phyloP scores from a whole-genome alignment of 2,113 vertebrate species.

The Cariama cristata region DNA sequence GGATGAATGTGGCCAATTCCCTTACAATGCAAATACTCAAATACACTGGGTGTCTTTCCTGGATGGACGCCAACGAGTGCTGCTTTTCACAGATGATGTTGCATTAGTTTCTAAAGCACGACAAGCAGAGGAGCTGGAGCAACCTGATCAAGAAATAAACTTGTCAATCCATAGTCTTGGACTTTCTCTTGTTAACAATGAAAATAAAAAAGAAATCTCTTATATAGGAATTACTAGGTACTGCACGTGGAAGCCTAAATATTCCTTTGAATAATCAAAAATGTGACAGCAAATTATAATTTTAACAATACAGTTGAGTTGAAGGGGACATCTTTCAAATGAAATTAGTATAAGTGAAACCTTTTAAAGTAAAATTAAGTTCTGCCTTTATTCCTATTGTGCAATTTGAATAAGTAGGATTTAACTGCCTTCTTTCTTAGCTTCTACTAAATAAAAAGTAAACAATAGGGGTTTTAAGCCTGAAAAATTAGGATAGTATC shows the following conservation, averaged over 20 bases:
- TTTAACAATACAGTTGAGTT: neutral
- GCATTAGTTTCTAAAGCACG: constrained; percentile 90
- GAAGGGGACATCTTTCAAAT: neutral
- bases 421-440: neutral
- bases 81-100: constrained; percentile 94
- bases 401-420: neutral
- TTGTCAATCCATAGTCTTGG: constrained; percentile 92
- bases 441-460: neutral
- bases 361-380: neutral
- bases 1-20: constrained; percentile 92
- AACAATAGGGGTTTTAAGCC: neutral
- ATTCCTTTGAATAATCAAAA: neutral
- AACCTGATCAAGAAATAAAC: constrained; percentile 89
- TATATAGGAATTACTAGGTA: constrained; percentile 96
- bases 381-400: neutral
- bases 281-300: neutral
- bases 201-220: constrained; percentile 88
- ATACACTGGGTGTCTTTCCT: constrained; percentile 97
- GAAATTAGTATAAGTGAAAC: neutral
- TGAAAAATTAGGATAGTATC: neutral
- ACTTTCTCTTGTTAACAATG: constrained; percentile 91
- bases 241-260: neutral
- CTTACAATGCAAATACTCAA: constrained; percentile 82
- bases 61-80: constrained; percentile 91
- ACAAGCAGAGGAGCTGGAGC: constrained; percentile 94